Evolutionary conservation across 1,140 invertebrate genomes (phyloP).

Genomic region (Drosophila oshimai): DNA sequence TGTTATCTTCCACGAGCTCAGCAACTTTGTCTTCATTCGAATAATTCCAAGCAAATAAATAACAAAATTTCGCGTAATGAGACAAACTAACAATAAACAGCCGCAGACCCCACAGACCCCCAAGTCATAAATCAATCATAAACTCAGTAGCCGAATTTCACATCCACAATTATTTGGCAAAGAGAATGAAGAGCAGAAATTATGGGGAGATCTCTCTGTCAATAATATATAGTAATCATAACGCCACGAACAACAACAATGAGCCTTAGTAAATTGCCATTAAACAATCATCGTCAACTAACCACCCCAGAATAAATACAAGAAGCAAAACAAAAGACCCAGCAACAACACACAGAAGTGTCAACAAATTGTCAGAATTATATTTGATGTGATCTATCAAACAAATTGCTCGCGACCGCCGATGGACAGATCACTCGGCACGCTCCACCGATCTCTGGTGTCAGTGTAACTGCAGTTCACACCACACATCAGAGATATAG

Average conservation of each 20-base stretch:
- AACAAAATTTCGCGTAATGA: conserved; percentile 43
- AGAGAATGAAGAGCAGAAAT: not conserved
- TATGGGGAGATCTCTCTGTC: not conserved
- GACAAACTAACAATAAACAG: conserved; percentile 33
- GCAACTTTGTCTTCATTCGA: conserved; percentile 25
- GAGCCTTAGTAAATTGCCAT: conserved; percentile 29
- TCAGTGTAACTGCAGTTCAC: conserved; percentile 13
- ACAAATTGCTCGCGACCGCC: conserved; percentile 45
- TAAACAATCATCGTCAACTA: conserved; percentile 56
- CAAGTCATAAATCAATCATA: conserved; percentile 31
- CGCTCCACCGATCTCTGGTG: conserved; percentile 42
- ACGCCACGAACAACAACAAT: conserved; percentile 6
- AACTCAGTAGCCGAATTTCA: conserved; percentile 14
- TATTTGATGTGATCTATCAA: conserved; percentile 58
- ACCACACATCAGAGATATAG: not conserved
- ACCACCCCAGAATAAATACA: conserved; percentile 36
- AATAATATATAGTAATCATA: conserved; percentile 27
- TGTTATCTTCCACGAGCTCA: conserved; percentile 27
- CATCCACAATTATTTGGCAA: conserved; percentile 17
- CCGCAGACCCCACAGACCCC: conserved; percentile 12
- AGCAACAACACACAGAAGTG: conserved; percentile 37
- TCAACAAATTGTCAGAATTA: conserved; percentile 72
- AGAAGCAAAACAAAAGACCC: conserved; percentile 27
- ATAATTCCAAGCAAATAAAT: conserved; percentile 30
- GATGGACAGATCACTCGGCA: conserved; percentile 32